Percentiles rank a stretch among this genome's conserved stretches.
Conservation (phyloP, 1,140 invertebrate genomes). For the Bombus confusus region DNA sequence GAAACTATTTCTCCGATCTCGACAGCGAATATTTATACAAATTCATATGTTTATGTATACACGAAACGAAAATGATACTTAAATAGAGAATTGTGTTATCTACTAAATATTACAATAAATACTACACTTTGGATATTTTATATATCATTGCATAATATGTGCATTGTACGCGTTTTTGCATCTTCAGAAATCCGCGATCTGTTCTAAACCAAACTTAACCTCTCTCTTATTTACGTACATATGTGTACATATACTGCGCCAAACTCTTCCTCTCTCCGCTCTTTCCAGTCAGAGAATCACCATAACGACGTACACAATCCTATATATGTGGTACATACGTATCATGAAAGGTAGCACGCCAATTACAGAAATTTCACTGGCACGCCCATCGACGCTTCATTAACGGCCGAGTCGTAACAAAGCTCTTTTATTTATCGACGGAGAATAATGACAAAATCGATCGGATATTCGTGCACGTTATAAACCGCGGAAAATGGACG, state of each 20-base stretch:
- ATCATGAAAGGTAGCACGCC: background rate
- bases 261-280: no score
- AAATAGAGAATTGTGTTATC: no score
- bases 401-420: background rate
- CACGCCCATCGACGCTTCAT: background rate
- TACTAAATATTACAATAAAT: no score
- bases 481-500: constrained; percentile 16
- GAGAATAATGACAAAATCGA: constrained; percentile 33
- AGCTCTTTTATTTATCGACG: constrained; percentile 9
- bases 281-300: background rate
- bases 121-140: no score
- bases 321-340: background rate
- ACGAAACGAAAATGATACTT: no score
- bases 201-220: no score
- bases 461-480: constrained; percentile 13
- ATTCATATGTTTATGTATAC: no score
- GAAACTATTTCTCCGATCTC: no score
- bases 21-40: no score
- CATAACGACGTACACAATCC: background rate
- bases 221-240: background rate
- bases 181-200: no score
- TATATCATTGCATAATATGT: no score
- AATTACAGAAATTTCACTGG: background rate
- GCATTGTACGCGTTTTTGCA: no score
- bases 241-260: background rate